A percentile compares a stretch with the other conserved stretches of the same genome.
Conservation (phyloP, 2,888 invertebrate species). For the Craniophora ligustri region DNA sequence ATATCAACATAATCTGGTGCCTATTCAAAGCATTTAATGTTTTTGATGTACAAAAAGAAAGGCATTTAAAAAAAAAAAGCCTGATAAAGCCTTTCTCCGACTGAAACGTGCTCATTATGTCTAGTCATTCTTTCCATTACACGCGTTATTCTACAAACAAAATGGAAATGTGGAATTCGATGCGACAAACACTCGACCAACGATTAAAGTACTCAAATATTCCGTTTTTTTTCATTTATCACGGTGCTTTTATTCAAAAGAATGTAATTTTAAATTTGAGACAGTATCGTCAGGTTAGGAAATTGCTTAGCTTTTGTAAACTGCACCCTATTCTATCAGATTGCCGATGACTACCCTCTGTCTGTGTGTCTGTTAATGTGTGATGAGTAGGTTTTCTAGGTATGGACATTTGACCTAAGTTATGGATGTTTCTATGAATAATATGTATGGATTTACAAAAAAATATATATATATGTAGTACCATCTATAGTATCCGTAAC, state of each 20-base stretch:
- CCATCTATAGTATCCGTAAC: no score
- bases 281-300: constrained; percentile 21
- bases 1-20: constrained; percentile 5
- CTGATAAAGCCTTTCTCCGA: constrained; percentile 35
- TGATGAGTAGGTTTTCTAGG: no score
- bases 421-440: no score
- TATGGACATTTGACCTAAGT: no score
- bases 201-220: constrained; percentile 52
- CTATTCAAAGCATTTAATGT: constrained; percentile 12
- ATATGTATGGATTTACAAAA: no score
- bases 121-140: constrained; percentile 70
- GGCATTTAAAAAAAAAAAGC: constrained; percentile 26
- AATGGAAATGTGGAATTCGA: constrained; percentile 62
- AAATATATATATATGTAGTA: no score
- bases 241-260: constrained; percentile 26
- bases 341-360: no score
- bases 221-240: constrained; percentile 39
- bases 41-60: constrained; percentile 18
- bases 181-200: constrained; percentile 46
- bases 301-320: constrained; percentile 26
- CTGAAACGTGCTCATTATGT: constrained; percentile 51
- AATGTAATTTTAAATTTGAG: constrained; percentile 39
- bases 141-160: constrained; percentile 65
- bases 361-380: no score
- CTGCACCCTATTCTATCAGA: constrained; percentile 20